phyloP scores from a whole-genome alignment of 1,140 invertebrate species.

The Drosophila kanapiae region DNA sequence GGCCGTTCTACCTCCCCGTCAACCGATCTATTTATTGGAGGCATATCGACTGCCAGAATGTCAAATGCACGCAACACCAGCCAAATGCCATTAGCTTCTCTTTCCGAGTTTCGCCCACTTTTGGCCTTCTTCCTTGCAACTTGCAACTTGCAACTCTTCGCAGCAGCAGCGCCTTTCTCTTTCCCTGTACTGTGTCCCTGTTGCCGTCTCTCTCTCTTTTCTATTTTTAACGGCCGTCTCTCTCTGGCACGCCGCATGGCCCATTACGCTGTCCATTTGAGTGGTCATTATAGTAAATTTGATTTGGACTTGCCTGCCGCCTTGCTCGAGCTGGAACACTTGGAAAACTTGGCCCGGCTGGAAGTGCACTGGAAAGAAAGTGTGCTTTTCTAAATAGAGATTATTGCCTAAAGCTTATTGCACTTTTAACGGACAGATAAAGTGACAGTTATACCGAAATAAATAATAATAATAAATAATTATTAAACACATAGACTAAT shows the following conservation, averaged over 20 bases:
- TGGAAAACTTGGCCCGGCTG: constrained; percentile 25
- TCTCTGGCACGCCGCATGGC: constrained; percentile 46
- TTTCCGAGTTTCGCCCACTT: constrained; percentile 33
- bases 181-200: not conserved
- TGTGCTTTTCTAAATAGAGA: too few species aligned
- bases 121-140: constrained; percentile 6
- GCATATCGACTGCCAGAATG: constrained; percentile 45
- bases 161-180: constrained; percentile 31
- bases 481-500: not conserved
- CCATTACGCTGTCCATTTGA: constrained; percentile 80
- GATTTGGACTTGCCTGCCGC: constrained; percentile 69
- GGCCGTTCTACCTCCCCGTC: not conserved
- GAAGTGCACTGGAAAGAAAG: constrained; percentile 20
- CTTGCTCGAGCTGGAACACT: constrained; percentile 46
- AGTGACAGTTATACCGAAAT: not conserved
- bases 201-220: constrained; percentile 29
- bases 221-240: not conserved
- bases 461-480: not conserved
- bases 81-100: constrained; percentile 53
- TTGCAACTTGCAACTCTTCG: not conserved
- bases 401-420: not conserved
- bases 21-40: constrained; percentile 17
- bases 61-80: constrained; percentile 59
- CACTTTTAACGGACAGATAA: not conserved
- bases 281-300: constrained; percentile 80